Percentiles rank a stretch among this genome's conserved stretches.
These are phyloP conservation scores for Orius insidiosus DNA, from an alignment of 1,140 invertebrate genomes.

Conservation along the genomic window DNA sequence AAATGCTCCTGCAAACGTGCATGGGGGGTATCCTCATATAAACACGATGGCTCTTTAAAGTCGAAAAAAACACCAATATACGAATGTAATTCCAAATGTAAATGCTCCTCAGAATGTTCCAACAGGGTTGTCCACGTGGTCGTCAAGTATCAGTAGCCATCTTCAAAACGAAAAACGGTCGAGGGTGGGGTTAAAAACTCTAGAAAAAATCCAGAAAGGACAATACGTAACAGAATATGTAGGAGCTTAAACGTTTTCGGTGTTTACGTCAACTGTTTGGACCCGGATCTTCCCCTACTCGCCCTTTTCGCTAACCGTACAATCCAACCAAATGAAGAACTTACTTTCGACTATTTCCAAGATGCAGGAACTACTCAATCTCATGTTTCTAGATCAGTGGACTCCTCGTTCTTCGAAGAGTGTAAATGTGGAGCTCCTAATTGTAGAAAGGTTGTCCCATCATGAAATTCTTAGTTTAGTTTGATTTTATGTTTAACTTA, in stretches of 20 bases:
- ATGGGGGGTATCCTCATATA: conserved; percentile 62
- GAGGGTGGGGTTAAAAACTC: conserved; percentile 87
- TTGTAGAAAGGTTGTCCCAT: conserved; percentile 53
- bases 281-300: conserved; percentile 70
- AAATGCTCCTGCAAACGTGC: conserved; percentile 22
- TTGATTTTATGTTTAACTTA: background rate
- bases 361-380: conserved; percentile 2
- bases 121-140: conserved; percentile 51
- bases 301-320: conserved; percentile 71
- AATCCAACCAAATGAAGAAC: conserved; percentile 66
- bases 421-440: conserved; percentile 46
- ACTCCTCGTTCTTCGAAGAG: conserved; percentile 1
- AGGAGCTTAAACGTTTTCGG: conserved; percentile 67
- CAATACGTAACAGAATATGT: conserved; percentile 83
- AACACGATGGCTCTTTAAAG: conserved; percentile 38
- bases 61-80: conserved; percentile 64
- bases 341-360: conserved; percentile 44
- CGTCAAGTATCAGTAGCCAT: conserved; percentile 49
- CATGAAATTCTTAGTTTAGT: conserved; percentile 10
- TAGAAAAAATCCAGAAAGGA: conserved; percentile 54
- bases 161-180: conserved; percentile 68
- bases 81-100: conserved; percentile 80
- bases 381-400: no score
- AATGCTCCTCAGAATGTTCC: conserved; percentile 49
- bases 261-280: conserved; percentile 80